Evolutionary conservation across 2,113 vertebrate species (phyloP).

Genomic region (Antigone vipio): DNA sequence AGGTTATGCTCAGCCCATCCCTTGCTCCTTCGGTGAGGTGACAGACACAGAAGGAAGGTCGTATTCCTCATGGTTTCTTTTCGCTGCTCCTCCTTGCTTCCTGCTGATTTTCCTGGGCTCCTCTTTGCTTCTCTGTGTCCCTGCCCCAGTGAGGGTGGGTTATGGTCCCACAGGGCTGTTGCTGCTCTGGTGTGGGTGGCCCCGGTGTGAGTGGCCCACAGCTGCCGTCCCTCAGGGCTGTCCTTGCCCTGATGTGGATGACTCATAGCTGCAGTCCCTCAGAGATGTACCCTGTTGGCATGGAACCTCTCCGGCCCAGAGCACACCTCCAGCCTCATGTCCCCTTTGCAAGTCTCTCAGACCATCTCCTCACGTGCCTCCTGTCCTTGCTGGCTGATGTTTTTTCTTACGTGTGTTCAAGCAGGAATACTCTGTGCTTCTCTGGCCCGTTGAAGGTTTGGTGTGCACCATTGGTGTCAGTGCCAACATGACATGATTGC

Average conservation of each 20-base stretch:
- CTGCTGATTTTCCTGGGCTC: background rate
- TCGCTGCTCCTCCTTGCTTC: background rate
- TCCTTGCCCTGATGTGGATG: background rate
- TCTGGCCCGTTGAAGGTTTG: background rate
- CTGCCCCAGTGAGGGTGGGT: background rate
- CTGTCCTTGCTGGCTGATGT: background rate
- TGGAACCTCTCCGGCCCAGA: background rate
- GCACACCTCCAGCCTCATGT: background rate
- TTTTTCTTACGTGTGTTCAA: background rate
- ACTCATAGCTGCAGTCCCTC: background rate
- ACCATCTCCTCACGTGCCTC: background rate
- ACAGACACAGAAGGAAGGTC: background rate
- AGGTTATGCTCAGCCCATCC: background rate
- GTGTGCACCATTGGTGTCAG: rapidly evolving
- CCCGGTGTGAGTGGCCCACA: background rate
- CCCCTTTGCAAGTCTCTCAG: background rate
- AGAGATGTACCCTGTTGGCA: background rate
- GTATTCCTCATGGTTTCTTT: background rate
- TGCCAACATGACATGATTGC: rapidly evolving
- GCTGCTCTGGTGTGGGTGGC: background rate
- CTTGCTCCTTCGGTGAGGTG: background rate
- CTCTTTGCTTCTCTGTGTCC: background rate
- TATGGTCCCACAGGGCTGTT: background rate
- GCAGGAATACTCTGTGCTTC: background rate
- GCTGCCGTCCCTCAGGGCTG: background rate